These are phyloP conservation scores for Diadumene lineata DNA, from an alignment of 92 coral and sea anemone species.

Conservation along the genomic window DNA sequence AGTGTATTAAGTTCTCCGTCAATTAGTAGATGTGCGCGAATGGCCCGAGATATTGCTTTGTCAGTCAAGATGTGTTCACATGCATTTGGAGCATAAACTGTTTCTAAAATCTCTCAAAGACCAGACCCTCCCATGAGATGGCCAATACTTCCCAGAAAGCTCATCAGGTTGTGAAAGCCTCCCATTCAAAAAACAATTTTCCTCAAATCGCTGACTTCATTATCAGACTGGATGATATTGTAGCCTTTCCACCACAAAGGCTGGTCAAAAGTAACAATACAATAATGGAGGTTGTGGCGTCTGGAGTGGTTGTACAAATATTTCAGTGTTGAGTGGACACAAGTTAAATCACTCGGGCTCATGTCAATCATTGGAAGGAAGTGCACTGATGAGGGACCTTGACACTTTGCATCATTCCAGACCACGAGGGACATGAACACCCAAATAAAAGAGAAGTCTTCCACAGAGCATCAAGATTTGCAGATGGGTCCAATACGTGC, in stretches of 20 bases:
- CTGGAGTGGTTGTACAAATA: constrained; percentile 37
- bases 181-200: constrained; percentile 44
- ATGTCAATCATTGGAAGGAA: constrained; percentile 61
- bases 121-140: constrained; percentile 60
- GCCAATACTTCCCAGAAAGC: constrained; percentile 53
- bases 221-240: constrained; percentile 34
- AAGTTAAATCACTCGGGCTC: too few relatives aligned
- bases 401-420: constrained; percentile 52
- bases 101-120: constrained; percentile 42
- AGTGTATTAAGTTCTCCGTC: constrained; percentile 18
- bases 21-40: constrained; percentile 23
- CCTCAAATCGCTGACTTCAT: constrained; percentile 27
- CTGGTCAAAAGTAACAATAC: constrained; percentile 50
- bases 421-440: constrained; percentile 43
- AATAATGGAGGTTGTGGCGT: not conserved
- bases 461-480: constrained; percentile 51
- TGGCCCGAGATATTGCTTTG: constrained; percentile 26
- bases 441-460: constrained; percentile 54
- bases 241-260: constrained; percentile 63
- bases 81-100: constrained; percentile 51
- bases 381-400: constrained; percentile 38
- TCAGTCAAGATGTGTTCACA: constrained; percentile 47
- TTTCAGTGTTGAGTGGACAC: constrained; percentile 38
- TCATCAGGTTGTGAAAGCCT: constrained; percentile 51
- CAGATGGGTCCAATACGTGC: constrained; percentile 41